Evolutionary conservation across 2,888 invertebrate species (phyloP).

Genomic region (Cheilosia soror): DNA sequence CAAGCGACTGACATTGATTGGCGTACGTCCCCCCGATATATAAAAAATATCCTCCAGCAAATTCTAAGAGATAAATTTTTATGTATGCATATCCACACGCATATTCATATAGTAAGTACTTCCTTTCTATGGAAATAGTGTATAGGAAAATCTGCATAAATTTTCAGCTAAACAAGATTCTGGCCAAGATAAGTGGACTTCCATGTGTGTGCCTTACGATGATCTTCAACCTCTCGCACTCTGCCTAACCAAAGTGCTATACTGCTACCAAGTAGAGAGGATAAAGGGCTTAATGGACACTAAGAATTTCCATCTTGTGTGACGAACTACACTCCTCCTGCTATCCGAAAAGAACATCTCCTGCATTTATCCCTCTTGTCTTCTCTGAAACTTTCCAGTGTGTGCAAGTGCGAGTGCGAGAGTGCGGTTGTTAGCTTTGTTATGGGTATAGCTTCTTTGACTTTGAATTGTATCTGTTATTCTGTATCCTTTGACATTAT

Average conservation of each 20-base stretch:
- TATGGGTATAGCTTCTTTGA: conserved; percentile 54
- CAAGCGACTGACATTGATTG: no score
- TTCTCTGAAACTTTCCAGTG: background rate
- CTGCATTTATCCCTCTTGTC: conserved; percentile 21
- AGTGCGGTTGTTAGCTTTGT: conserved; percentile 24
- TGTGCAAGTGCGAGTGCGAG: background rate
- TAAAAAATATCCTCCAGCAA: background rate
- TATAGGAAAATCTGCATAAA: conserved; percentile 39
- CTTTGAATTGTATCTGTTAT: conserved; percentile 73
- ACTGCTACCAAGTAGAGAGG: conserved; percentile 56
- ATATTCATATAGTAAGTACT: background rate
- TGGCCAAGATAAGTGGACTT: conserved; percentile 65
- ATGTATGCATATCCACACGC: background rate
- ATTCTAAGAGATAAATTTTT: background rate
- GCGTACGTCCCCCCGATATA: background rate
- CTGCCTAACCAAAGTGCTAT: conserved; percentile 10
- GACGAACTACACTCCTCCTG: conserved; percentile 50
- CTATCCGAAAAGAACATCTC: conserved; percentile 11
- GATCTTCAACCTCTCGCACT: conserved; percentile 48
- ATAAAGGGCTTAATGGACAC: conserved; percentile 68
- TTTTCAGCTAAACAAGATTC: conserved; percentile 46
- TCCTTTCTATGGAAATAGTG: background rate
- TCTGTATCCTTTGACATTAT: conserved; percentile 72
- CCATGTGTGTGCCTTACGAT: conserved; percentile 61
- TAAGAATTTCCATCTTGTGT: conserved; percentile 69